These are phyloP conservation scores for Oxyscelio sp. DNA, from an alignment of 2,888 invertebrate species.

Conservation along the genomic window DNA sequence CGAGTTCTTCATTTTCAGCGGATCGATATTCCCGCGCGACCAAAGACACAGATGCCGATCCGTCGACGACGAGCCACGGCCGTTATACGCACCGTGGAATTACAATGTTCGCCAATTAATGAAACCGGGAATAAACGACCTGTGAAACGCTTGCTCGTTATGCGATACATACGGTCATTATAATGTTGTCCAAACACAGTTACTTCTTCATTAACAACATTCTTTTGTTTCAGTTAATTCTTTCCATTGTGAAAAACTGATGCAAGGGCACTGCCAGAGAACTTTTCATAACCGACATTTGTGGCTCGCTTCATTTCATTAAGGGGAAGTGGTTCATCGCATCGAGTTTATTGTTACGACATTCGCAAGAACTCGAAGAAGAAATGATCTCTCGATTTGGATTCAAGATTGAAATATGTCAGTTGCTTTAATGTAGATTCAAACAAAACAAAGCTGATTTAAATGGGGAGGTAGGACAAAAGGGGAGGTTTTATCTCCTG, in stretches of 20 bases:
- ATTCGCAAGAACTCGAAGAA: too few relatives aligned
- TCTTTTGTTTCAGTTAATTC: conserved; percentile 56
- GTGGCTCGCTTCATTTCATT: too few relatives aligned
- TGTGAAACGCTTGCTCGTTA: conserved; percentile 66
- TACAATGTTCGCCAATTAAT: conserved; percentile 74
- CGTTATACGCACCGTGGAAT: conserved; percentile 50
- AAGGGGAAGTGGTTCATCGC: too few relatives aligned
- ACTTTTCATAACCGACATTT: background rate
- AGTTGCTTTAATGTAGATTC: too few relatives aligned
- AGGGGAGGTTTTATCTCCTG: too few relatives aligned
- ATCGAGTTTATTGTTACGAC: too few relatives aligned
- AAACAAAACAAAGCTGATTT: too few relatives aligned
- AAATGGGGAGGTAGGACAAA: too few relatives aligned
- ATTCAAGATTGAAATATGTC: too few relatives aligned
- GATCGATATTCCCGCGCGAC: conserved; percentile 63
- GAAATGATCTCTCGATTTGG: too few relatives aligned
- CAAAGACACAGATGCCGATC: conserved; percentile 64
- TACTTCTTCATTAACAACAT: conserved; percentile 67
- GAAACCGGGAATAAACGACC: conserved; percentile 72
- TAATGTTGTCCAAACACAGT: conserved; percentile 56
- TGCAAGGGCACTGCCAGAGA: background rate
- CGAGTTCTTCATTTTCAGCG: conserved; percentile 70
- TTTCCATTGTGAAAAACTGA: conserved; percentile 16
- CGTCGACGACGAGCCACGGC: conserved; percentile 30
- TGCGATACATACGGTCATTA: conserved; percentile 58